Base-by-base conservation (phyloP, 2,797 vertebrate genomes). In the Anas bernieri region DNA sequence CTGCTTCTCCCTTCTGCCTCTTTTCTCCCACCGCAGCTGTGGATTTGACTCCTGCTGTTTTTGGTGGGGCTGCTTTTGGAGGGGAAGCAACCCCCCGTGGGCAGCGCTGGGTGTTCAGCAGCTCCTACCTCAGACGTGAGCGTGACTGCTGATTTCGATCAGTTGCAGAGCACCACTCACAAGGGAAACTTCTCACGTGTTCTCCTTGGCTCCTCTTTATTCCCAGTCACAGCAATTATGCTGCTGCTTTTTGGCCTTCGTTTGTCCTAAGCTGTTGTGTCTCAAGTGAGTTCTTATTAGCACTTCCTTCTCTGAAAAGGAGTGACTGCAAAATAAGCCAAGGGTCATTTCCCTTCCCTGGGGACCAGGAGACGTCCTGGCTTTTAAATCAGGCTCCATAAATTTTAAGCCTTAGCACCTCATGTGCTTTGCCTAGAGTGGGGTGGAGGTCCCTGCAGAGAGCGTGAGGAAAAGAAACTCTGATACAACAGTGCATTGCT, bases 281-380 rank as follows among this genome's bases (percentile, higher is more conserved):
- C 84, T 95, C 92, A 87, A 94, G 68, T 89, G 83, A 96, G 64
- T 0, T 0, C 45, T 86, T 95, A 82, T 90, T 93, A 93, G 88
- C 90, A 87, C 90, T 96, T 96, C 94, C 95, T 93, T 94, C 86
- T 93, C 83, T 77, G 59, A 85, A 94, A 96, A 95, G 54, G 83
- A 94, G 90, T 91, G 88, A 89, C 96, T 95, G 92, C 81, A 94
- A 94, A 90, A 94, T 84, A 92, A 94, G 93, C 92, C 94, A 97
- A 93, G 75, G 90, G 95, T 93, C 90, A 96, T 95, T 96, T 97
- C 94, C 94, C 64, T 94, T 96, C 93, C 78, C 90, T 85, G 80
- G 94, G 93, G 83, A 78, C 61, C 81, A 50, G 78, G 50, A 93
- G 88, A 88, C 3, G 17, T 95, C 93, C 94, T 96, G 83, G 64